Evolutionary conservation across 2,113 vertebrate genomes (phyloP), one percentile per base, ranked within the genome.

Genomic region (Pelobates fuscus): DNA sequence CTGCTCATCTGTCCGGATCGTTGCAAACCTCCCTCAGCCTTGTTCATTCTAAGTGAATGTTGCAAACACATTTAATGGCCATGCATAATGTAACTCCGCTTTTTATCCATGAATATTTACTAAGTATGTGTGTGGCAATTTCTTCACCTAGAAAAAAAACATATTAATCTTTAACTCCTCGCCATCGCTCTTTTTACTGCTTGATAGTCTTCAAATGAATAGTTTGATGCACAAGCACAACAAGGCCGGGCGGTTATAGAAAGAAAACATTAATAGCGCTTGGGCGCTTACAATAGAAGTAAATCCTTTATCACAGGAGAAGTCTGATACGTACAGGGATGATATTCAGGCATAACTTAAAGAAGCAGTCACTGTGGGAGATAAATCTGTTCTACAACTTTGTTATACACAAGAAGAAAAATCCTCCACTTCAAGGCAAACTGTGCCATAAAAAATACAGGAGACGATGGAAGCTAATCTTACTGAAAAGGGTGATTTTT

Each of bases 31-130:
- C 32, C 25, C 27, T 61, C 43, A 49, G 37, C 57, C 41, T 68
- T 76, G 57, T 76, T 68, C 73, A 65, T 52, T 30, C 52, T 75
- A 59, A 75, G 63, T 46, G 65, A 76, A 76, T 68, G 55, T 76
- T 68, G 73, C 73, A 68, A 29, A 52, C 55, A 61, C 73, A 61
- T 76, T 68, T 76, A 76, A 61, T 76, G 65, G 57, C 59, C 64
- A 76, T 76, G 65, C 64, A 76, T 76, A 60, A 76, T 76, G 73
- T 30, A 76, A 25, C 5, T 5, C 32, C 32, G 5, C 10, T 37
- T n/a, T 60, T 8, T 25, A 24, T 10, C 37, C 73, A 76, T 68
- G 73, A 76, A 76, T 76, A 76, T 76, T 76, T 76, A 76, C 64
- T 29, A 25, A 67, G 73, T 2, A 49, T 61, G 64, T 61, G 73